Conservation (phyloP, 2,113 vertebrate species). For the Lucifuga dentata region DNA sequence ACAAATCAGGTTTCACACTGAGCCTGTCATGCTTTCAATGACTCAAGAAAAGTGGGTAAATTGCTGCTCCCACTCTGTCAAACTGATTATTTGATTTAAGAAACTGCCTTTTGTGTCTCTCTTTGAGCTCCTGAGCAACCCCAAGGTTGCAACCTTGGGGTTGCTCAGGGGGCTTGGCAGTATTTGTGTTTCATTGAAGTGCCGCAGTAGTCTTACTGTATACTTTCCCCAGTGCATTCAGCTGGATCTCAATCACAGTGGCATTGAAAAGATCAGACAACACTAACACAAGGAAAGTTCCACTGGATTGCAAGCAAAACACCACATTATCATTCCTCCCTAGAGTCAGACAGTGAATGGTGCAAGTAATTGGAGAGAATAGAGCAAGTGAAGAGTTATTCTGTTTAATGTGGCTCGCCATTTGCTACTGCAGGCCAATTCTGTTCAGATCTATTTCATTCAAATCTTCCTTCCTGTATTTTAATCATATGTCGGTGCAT, state of each 20-base stretch:
- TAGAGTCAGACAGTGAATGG: not conserved
- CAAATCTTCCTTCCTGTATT: not conserved
- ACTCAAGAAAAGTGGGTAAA: slow-evolving; percentile 12
- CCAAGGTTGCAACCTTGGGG: no score
- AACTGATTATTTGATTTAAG: slow-evolving; percentile 29
- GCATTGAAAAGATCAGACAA: slow-evolving; percentile 7
- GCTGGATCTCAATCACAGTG: not conserved
- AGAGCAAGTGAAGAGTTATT: not conserved
- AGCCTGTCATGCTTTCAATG: not conserved
- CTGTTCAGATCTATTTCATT: no score
- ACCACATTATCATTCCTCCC: not conserved
- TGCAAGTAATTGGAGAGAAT: not conserved
- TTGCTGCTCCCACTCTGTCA: slow-evolving; percentile 1
- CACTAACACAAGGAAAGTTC: not conserved
- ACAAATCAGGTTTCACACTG: slow-evolving; percentile 2
- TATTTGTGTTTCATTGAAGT: slow-evolving; percentile 13
- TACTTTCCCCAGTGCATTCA: not conserved
- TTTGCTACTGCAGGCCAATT: not conserved
- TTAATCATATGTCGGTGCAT: not conserved
- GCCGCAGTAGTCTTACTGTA: slow-evolving; percentile 1
- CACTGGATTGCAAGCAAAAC: not conserved
- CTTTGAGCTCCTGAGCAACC: no score
- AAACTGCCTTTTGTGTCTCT: no score
- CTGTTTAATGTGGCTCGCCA: not conserved
- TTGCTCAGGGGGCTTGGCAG: slow-evolving; percentile 25